Evolutionary conservation across 2,888 invertebrate species (phyloP), one percentile per base, ranked within the genome.

Genomic region (Coremacera marginata): DNA sequence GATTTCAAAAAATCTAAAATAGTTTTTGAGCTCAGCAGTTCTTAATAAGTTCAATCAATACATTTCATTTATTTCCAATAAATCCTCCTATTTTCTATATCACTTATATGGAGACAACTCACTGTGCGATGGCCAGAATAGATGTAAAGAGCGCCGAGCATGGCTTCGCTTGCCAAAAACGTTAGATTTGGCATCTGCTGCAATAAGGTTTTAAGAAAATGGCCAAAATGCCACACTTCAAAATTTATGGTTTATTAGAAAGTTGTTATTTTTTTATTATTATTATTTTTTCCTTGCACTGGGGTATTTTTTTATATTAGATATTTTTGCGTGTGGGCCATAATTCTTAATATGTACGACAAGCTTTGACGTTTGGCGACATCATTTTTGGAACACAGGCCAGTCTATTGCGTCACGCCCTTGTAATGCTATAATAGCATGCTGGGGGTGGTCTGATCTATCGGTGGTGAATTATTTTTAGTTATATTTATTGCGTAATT

Each of bases 171-270:
- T 44, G 44, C 44, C 44, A 44, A 44, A 44, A 44, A 44, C 44
- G 4, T 14, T 44, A 0, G 44, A 11, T 44, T 44, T 44, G 44
- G 44, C 11, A 44, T 44, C 44, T 44, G 44, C 44, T 44, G 44
- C 44, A 44, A 44, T 44, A 44, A 44, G 44, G 44, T 44, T 44
- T 68, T 8, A 49, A 16, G 25, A 55, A 67, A 67, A 67, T 9
- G 67, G 22, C 9, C 19, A 22, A 37, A 67, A 67, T 22, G n/a
- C 8, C 44, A 22, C 67, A 16, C 67, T 67, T 44, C 67, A 67
- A 19, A 67, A 67, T 67, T 67, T 37, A 67, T 67, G 67, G 67
- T 67, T 67, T 67, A 67, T 67, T 67, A 67, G 37, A 34, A n/a
- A n/a, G 11, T 11, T 44, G 44, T 44, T 63, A 16, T 63, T 63